Conservation (phyloP, 2,797 vertebrate genomes). For the Columba guinea region DNA sequence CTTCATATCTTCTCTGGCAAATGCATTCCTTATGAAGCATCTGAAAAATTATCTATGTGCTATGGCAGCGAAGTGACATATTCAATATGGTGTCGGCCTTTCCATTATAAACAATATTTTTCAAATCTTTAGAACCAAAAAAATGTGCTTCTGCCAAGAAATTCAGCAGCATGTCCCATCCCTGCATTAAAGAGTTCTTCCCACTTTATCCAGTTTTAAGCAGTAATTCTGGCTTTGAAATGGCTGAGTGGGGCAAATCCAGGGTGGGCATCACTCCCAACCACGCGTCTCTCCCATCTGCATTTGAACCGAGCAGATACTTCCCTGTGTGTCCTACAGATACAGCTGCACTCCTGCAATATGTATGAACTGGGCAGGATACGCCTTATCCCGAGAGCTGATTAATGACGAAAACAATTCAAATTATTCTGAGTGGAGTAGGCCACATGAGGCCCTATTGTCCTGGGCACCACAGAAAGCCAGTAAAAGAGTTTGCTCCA, state of each 20-base stretch:
- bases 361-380: neutral
- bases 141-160: constrained; percentile 8
- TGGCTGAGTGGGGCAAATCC: neutral
- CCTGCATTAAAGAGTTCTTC: neutral
- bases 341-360: neutral
- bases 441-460: neutral
- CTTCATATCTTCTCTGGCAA: neutral
- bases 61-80: neutral
- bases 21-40: neutral
- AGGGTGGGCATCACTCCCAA: neutral
- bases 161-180: neutral
- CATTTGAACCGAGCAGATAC: rapidly evolving
- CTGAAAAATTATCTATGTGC: constrained; percentile 8
- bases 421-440: neutral
- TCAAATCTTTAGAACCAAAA: constrained; percentile 23
- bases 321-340: neutral
- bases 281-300: neutral
- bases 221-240: neutral
- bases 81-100: neutral
- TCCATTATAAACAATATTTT: constrained; percentile 7
- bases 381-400: neutral
- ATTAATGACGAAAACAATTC: neutral
- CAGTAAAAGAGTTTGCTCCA: neutral
- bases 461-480: neutral
- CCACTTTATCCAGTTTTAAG: neutral